phyloP scores from a whole-genome alignment of 2,113 vertebrate genomes.

The Chunga burmeisteri region DNA sequence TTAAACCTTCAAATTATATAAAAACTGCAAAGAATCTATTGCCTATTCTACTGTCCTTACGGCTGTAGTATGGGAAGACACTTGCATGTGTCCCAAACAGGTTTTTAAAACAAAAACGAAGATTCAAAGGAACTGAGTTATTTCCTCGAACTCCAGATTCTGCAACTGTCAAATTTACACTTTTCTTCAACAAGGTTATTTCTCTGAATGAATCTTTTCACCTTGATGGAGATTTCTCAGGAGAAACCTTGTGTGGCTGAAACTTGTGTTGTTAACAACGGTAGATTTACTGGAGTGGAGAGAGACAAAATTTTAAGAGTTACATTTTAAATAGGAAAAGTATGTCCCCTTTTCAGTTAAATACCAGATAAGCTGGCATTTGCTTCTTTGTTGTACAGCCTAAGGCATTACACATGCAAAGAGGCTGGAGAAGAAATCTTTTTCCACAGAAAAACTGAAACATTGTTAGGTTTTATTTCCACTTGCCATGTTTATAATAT shows the following conservation, averaged over 20 bases:
- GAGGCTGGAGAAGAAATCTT: not conserved
- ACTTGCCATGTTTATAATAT: not conserved
- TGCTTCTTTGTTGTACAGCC: not conserved
- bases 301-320: not conserved
- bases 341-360: not conserved
- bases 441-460: not conserved
- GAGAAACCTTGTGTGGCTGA: not conserved
- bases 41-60: not conserved
- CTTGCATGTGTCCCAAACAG: not conserved
- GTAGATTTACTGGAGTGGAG: not conserved
- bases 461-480: not conserved
- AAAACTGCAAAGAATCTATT: not conserved
- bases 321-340: not conserved
- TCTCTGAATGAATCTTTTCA: not conserved
- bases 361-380: not conserved
- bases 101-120: not conserved
- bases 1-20: not conserved
- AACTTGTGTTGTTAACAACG: not conserved
- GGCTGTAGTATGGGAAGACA: not conserved
- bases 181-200: not conserved
- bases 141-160: not conserved
- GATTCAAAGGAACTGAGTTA: not conserved
- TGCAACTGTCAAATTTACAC: not conserved
- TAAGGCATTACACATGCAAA: not conserved
- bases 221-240: not conserved